Conservation (phyloP, 2,797 vertebrate species). For the Pangasius mekongensis region DNA sequence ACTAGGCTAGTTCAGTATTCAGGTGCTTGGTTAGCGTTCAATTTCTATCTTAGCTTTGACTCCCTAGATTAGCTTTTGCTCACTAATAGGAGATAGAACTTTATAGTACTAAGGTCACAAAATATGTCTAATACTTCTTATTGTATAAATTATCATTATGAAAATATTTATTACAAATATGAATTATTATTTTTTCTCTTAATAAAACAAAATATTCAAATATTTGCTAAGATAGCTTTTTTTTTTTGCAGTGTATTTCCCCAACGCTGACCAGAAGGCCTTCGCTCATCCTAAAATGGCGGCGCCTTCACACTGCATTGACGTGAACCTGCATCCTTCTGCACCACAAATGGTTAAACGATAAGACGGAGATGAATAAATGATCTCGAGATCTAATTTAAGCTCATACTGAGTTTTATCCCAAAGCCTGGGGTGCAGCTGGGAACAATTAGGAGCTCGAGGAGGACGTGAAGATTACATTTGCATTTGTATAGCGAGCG, state of each 20-base stretch:
- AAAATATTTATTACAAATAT: not conserved
- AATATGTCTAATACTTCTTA: not conserved
- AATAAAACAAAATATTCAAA: not conserved
- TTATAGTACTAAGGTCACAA: not conserved
- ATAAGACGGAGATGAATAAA: conserved; percentile 50
- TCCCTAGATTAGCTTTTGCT: not conserved
- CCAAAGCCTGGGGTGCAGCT: conserved; percentile 58
- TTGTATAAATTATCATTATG: not conserved
- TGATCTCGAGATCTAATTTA: conserved; percentile 53
- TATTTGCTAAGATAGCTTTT: not conserved
- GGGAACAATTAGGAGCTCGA: conserved; percentile 63
- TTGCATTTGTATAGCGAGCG: conserved; percentile 63
- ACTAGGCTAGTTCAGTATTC: not conserved
- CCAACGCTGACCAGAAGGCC: not conserved
- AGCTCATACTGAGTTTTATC: conserved; percentile 59
- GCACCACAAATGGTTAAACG: conserved; percentile 54
- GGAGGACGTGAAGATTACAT: conserved; percentile 63
- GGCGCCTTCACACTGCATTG: too few relatives aligned
- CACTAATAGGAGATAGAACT: not conserved
- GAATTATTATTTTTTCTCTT: not conserved
- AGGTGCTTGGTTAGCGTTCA: not conserved
- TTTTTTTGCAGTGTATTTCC: not conserved
- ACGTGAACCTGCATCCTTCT: conserved; percentile 49
- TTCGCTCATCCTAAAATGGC: not conserved
- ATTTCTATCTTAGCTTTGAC: not conserved